Evolutionary conservation across 2,113 vertebrate genomes (phyloP).

Genomic region (Chunga burmeisteri): DNA sequence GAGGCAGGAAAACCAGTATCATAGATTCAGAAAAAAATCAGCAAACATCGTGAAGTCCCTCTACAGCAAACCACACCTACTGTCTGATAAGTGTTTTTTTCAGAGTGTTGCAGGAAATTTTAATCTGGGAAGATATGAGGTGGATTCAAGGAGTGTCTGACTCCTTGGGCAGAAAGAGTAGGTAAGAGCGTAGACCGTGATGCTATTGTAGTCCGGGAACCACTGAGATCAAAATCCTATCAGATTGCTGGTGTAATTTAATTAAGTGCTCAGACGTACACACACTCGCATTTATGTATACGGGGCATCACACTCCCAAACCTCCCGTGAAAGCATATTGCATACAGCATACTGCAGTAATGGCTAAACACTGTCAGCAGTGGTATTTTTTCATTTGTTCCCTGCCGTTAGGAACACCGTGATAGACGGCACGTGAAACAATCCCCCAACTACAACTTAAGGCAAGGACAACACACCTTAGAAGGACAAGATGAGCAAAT

Average conservation of each 20-base stretch:
- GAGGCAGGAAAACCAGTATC: neutral
- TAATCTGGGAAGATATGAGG: neutral
- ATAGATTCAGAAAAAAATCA: neutral
- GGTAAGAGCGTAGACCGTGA: neutral
- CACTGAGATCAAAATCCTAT: neutral
- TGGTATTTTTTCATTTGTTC: neutral
- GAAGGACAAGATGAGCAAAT: neutral
- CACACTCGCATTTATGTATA: neutral
- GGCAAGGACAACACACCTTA: neutral
- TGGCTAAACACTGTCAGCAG: rapidly evolving
- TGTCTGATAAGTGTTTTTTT: neutral
- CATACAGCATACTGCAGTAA: neutral
- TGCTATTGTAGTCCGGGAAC: neutral
- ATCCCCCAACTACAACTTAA: neutral
- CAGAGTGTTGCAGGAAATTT: neutral
- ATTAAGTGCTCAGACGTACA: neutral
- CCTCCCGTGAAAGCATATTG: neutral
- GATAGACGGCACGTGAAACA: neutral
- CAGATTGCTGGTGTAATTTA: neutral
- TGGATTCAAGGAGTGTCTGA: neutral
- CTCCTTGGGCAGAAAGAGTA: neutral
- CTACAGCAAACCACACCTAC: neutral
- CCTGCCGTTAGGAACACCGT: neutral
- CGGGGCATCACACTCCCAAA: neutral
- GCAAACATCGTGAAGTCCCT: neutral